A percentile compares a stretch with the other conserved stretches of the same genome.
Evolutionary conservation across 2,113 vertebrate species (phyloP).

Genomic region (chimpanzee (Pan troglodytes)): DNA sequence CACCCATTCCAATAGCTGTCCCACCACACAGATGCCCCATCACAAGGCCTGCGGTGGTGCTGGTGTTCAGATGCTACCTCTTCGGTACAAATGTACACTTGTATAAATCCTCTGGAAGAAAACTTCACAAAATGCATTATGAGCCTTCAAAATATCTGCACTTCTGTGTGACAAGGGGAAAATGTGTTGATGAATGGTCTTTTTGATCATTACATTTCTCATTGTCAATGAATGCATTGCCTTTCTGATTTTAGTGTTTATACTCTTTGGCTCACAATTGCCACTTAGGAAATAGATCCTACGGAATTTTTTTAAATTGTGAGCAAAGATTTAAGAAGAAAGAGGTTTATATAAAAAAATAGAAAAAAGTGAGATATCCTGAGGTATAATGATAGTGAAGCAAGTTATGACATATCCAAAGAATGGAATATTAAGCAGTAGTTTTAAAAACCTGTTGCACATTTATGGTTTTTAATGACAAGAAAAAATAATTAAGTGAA

Average conservation of each 20-base stretch:
- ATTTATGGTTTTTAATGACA: conserved; percentile 36
- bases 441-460: conserved; percentile 47
- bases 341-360: not conserved
- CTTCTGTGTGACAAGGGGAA: not conserved
- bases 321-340: conserved; percentile 34
- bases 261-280: not conserved
- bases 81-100: not conserved
- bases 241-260: not conserved
- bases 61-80: not conserved
- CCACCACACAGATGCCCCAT: rapidly evolving
- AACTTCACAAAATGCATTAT: not conserved
- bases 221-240: not conserved
- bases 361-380: not conserved
- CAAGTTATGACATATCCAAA: not conserved
- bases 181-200: not conserved
- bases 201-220: conserved; percentile 2
- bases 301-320: conserved; percentile 4
- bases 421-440: not conserved
- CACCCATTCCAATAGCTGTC: rapidly evolving
- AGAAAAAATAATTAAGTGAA: conserved; percentile 8
- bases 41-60: not conserved
- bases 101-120: not conserved
- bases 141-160: not conserved
- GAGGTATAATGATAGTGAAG: not conserved
- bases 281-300: not conserved